Evolutionary conservation across 1,140 invertebrate genomes (phyloP).

Genomic region (Orius insidiosus): DNA sequence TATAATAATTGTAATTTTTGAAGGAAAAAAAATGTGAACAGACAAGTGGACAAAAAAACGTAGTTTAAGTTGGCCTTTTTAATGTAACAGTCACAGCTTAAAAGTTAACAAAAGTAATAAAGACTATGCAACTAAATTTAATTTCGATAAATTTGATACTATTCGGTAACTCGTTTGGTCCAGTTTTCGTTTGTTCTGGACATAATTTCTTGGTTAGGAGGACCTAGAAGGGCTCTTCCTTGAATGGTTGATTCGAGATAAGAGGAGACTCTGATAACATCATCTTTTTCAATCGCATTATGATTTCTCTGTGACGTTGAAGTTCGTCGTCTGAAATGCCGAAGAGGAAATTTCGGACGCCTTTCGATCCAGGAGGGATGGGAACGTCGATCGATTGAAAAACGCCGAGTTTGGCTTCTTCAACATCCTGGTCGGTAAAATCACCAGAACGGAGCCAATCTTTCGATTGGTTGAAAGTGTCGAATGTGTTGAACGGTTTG

Average conservation of each 20-base stretch:
- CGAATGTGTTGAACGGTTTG: conserved; percentile 55
- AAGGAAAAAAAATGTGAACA: too few species aligned
- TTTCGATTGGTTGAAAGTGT: conserved; percentile 56
- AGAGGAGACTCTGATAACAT: conserved; percentile 44
- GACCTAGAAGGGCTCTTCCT: conserved; percentile 54
- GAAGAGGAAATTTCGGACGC: conserved; percentile 50
- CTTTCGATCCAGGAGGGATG: conserved; percentile 57
- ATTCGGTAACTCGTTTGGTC: too few species aligned
- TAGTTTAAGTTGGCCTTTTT: too few species aligned
- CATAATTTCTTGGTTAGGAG: conserved; percentile 20
- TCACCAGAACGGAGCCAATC: conserved; percentile 45
- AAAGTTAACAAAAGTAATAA: too few species aligned
- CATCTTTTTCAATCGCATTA: conserved; percentile 49
- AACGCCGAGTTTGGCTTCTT: conserved; percentile 79
- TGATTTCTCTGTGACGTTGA: conserved; percentile 46
- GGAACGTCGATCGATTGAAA: conserved; percentile 79
- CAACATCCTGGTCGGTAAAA: conserved; percentile 35
- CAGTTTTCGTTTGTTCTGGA: too few species aligned
- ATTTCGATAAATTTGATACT: too few species aligned
- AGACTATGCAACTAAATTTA: too few species aligned
- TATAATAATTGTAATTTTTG: too few species aligned
- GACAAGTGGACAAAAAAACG: too few species aligned
- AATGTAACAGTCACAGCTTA: too few species aligned
- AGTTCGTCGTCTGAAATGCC: conserved; percentile 60
- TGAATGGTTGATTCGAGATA: conserved; percentile 34